phyloP scores from a whole-genome alignment of 2,113 vertebrate species.

The Hypocryptadius cinnamomeus region DNA sequence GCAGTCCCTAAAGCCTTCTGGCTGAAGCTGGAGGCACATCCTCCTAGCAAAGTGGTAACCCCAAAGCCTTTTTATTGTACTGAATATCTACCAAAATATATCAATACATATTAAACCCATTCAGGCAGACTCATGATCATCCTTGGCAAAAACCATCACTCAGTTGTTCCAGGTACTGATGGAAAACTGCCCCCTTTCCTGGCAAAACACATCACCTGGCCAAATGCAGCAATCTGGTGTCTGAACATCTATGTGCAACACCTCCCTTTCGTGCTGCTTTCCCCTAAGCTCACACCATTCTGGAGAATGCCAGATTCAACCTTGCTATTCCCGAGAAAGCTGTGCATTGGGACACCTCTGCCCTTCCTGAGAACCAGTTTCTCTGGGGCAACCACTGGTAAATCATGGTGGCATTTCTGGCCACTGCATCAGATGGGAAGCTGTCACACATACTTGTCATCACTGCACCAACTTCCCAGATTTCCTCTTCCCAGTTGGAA shows the following conservation, averaged over 20 bases:
- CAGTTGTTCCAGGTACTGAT: rapidly evolving
- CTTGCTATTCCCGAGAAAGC: neutral
- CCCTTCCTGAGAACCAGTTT: neutral
- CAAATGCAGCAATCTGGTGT: rapidly evolving
- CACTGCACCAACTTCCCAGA: neutral
- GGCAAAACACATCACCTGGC: neutral
- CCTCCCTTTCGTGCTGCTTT: neutral
- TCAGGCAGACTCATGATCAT: neutral
- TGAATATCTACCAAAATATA: neutral
- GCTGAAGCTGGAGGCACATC: rapidly evolving
- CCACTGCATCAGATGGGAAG: neutral
- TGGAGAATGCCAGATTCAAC: neutral
- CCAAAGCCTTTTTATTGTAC: neutral
- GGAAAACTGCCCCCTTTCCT: neutral
- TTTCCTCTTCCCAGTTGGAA: neutral
- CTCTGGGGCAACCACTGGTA: neutral
- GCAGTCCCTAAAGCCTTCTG: neutral
- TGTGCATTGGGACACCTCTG: neutral
- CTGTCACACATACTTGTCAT: neutral
- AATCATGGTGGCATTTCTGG: neutral
- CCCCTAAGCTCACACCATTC: neutral
- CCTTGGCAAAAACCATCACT: neutral
- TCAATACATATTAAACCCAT: neutral
- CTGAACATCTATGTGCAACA: neutral
- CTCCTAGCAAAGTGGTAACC: neutral